These are phyloP conservation scores for Sebastes schlegelii DNA, from an alignment of 2,113 vertebrate species.

Conservation along the genomic window DNA sequence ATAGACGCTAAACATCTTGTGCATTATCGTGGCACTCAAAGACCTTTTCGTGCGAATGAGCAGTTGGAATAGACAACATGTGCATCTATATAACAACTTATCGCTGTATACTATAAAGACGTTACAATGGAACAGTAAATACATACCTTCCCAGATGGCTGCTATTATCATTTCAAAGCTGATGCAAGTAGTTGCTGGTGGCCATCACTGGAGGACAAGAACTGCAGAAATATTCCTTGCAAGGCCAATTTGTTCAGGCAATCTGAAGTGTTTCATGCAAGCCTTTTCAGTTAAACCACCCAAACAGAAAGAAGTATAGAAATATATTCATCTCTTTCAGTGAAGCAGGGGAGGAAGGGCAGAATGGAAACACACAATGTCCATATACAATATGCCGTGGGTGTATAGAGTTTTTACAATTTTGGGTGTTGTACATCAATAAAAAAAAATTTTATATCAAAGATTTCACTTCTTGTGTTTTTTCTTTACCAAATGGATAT, in stretches of 20 bases:
- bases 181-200: slow-evolving; percentile 1
- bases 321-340: neutral
- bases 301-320: neutral
- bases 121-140: neutral
- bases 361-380: neutral
- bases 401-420: neutral
- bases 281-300: slow-evolving; percentile 2
- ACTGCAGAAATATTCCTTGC: neutral
- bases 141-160: neutral
- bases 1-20: too few relatives aligned
- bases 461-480: neutral
- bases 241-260: slow-evolving; percentile 17
- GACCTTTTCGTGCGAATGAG: too few relatives aligned
- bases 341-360: neutral
- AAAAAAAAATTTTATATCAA: neutral
- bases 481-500: neutral
- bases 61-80: neutral
- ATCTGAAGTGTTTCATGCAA: neutral
- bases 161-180: slow-evolving; percentile 8
- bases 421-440: too few relatives aligned
- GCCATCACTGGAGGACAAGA: slow-evolving; percentile 2
- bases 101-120: neutral
- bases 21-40: too few relatives aligned
- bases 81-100: neutral
- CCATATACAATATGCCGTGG: neutral